Base-by-base conservation (phyloP, 2,797 vertebrate species). In the Momotus momota region DNA sequence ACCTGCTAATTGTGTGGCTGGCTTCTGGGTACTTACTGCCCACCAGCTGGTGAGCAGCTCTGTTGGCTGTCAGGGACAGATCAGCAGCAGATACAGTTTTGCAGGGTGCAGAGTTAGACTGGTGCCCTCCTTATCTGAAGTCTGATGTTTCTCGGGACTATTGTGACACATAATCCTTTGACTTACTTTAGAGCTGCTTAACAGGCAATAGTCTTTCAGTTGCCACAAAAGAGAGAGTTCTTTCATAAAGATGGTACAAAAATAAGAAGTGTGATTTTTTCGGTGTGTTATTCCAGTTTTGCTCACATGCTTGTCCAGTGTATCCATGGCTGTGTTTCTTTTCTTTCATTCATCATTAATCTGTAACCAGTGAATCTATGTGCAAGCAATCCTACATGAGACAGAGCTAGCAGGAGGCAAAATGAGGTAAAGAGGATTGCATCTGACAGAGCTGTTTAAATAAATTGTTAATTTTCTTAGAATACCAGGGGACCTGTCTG, bases 391-490 rank as follows among this genome's bases (percentile, higher is more conserved):
- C 94, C 90, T 91, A 49, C 69, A 35, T 17, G n/a, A 97, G 94
- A 65, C 80, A 86, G 82, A 79, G 58, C 70, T 94, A 96, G 91
- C 91, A 74, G 90, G 70, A 89, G 69, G 94, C 86, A 94, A 95
- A 96, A 86, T 29, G 57, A 95, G 75, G 91, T 79, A 96, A 96
- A 97, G 96, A 96, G 91, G 90, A 97, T 92, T 96, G 88, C 73
- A 78, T 95, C 93, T 97, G 96, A 95, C 96, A 97, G 94, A 95
- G 93, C 79, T 96, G 94, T 96, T 95, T 89, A 95, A 97, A 96
- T 90, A 95, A 96, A 95, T 94, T 91, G 96, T 96, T 97, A 94
- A 96, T 86, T 97, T 97, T 97, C 93, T 95, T 89, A 96, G 93
- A 91, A 90, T 84, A 94, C 82, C 8, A 3, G 55, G 81, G 67